Percentiles rank a stretch among this genome's conserved stretches.
These are phyloP conservation scores for Hylaea fasciaria DNA, from an alignment of 2,888 invertebrate species.

Conservation along the genomic window DNA sequence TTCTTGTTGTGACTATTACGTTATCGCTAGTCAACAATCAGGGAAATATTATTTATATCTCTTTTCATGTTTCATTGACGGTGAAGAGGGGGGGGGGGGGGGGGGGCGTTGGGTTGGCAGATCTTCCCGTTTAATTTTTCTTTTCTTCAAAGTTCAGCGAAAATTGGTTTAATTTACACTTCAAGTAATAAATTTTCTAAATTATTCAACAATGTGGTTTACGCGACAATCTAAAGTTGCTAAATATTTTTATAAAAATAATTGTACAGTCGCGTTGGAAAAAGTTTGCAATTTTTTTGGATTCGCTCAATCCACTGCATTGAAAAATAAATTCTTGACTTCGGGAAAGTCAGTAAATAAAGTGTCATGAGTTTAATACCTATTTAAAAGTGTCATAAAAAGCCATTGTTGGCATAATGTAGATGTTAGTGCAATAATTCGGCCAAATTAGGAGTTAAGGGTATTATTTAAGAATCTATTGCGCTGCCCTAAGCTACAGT, in stretches of 20 bases:
- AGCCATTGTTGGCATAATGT: constrained; percentile 38
- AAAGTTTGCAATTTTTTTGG: no score
- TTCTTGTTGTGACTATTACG: constrained; percentile 25
- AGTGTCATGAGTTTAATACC: constrained; percentile 17
- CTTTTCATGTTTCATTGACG: neutral
- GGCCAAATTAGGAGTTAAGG: constrained; percentile 63
- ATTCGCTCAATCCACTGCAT: no score
- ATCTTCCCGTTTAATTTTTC: no score
- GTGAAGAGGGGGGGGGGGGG: no score
- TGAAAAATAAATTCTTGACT: no score
- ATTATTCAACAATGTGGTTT: no score
- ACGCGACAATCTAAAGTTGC: no score
- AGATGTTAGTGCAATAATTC: constrained; percentile 68
- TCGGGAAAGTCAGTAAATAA: neutral
- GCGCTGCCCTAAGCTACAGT: constrained; percentile 10
- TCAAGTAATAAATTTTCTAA: neutral
- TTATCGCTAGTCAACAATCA: constrained; percentile 18
- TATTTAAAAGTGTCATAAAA: constrained; percentile 41
- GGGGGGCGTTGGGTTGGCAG: no score
- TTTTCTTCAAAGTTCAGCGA: neutral
- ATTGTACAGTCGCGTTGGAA: neutral
- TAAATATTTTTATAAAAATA: neutral
- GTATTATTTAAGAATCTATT: constrained; percentile 21
- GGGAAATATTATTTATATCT: constrained; percentile 14
- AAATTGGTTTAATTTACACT: neutral